phyloP scores from a whole-genome alignment of 2,113 vertebrate genomes.

The Trogon melanurus region DNA sequence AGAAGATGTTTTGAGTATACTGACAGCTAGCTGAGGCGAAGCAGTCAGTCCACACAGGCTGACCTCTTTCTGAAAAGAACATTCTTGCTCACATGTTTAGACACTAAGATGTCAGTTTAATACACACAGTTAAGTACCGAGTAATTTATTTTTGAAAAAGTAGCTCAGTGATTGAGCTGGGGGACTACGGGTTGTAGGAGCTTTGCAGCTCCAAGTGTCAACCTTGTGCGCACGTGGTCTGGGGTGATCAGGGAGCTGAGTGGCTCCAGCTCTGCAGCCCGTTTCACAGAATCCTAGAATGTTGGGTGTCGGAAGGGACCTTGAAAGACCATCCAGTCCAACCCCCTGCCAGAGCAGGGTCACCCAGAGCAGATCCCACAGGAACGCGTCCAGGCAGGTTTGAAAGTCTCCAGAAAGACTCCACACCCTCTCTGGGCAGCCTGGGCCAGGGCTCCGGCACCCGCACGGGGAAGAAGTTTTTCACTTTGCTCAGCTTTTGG shows the following conservation, averaged over 20 bases:
- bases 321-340: no score
- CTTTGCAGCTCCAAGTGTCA: neutral
- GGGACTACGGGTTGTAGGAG: neutral
- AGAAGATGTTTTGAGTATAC: no score
- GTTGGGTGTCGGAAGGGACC: no score
- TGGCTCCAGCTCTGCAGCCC: neutral
- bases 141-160: neutral
- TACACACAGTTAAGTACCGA: neutral
- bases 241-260: accelerated
- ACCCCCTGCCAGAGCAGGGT: no score
- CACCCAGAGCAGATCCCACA: no score
- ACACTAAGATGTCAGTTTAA: neutral
- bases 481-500: neutral
- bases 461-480: neutral
- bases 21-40: neutral
- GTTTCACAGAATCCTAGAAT: no score
- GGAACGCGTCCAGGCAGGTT: no score
- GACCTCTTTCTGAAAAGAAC: neutral
- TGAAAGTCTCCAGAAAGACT: no score
- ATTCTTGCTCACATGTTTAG: neutral
- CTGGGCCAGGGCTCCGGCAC: no score
- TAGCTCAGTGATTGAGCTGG: neutral
- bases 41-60: neutral
- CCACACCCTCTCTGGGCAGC: no score
- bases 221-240: neutral